A percentile compares a stretch with the other conserved stretches of the same genome.
Evolutionary conservation across 2,113 vertebrate species (phyloP).

Genomic region (Nothoprocta pentlandii): DNA sequence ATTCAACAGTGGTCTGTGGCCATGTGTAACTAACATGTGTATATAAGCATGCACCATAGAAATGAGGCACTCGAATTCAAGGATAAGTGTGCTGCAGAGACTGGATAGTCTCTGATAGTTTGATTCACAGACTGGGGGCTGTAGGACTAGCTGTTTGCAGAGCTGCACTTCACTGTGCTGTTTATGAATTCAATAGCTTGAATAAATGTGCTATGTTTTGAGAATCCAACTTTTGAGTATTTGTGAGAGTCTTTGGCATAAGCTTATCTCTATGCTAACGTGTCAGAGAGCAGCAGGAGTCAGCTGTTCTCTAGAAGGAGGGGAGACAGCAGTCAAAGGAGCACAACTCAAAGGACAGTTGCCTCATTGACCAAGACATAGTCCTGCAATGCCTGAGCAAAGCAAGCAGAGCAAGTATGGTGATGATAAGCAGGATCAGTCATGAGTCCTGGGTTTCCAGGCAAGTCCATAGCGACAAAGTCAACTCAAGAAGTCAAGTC

Average conservation of each 20-base stretch:
- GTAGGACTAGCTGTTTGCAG: background rate
- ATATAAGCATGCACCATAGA: background rate
- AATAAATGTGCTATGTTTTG: background rate
- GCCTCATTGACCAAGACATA: rapidly evolving
- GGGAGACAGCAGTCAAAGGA: background rate
- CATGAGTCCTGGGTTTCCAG: background rate
- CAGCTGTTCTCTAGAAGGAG: background rate
- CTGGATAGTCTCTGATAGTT: background rate
- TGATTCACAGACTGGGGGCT: rapidly evolving
- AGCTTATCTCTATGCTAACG: background rate
- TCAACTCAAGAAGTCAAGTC: background rate
- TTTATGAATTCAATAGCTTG: background rate
- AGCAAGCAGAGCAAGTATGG: background rate
- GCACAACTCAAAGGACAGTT: background rate
- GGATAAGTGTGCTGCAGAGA: background rate
- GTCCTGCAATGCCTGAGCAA: background rate
- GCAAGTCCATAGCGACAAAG: background rate
- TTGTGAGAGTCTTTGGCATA: background rate
- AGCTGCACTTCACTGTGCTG: background rate
- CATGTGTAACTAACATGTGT: background rate
- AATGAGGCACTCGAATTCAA: background rate
- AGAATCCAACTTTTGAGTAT: background rate
- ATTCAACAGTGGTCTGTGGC: background rate
- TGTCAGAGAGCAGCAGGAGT: background rate
- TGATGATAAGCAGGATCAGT: background rate